Conservation (phyloP, 1,140 invertebrate species). For the Wasmannia auropunctata region DNA sequence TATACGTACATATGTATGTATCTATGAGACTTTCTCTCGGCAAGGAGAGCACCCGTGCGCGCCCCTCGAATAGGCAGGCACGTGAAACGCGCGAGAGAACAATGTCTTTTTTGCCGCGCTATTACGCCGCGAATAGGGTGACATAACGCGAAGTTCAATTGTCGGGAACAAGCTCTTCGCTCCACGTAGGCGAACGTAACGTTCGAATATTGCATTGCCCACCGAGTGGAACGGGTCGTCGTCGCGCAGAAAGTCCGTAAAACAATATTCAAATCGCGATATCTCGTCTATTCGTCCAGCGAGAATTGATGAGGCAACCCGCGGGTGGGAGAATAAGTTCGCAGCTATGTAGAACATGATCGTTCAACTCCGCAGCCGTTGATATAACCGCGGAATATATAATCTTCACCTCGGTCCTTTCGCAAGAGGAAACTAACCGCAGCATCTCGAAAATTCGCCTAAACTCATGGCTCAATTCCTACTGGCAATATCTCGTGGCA, state of each 20-base stretch:
- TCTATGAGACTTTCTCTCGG: constrained; percentile 70
- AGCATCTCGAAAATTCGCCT: not conserved
- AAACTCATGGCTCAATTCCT: not conserved
- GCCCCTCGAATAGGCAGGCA: constrained; percentile 55
- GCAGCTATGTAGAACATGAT: constrained; percentile 9
- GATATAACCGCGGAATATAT: constrained; percentile 21
- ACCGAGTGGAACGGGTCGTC: constrained; percentile 18
- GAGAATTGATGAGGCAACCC: not conserved
- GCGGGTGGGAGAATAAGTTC: not conserved
- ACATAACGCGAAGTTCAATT: constrained; percentile 37
- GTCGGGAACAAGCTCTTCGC: constrained; percentile 38
- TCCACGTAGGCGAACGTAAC: constrained; percentile 37
- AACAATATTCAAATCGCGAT: constrained; percentile 18
- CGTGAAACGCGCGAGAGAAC: constrained; percentile 61
- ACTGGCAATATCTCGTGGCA: not conserved
- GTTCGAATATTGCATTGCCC: constrained; percentile 24
- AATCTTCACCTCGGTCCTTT: constrained; percentile 11
- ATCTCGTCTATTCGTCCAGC: not conserved
- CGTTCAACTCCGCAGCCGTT: not conserved
- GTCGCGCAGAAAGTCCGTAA: not conserved
- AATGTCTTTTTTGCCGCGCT: constrained; percentile 62
- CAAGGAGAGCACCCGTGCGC: constrained; percentile 69
- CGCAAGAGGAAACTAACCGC: constrained; percentile 9
- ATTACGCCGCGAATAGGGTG: constrained; percentile 39
- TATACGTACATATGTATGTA: not conserved